Evolutionary conservation across 2,797 vertebrate genomes (phyloP).

Genomic region (Adrianichthys oophorus): DNA sequence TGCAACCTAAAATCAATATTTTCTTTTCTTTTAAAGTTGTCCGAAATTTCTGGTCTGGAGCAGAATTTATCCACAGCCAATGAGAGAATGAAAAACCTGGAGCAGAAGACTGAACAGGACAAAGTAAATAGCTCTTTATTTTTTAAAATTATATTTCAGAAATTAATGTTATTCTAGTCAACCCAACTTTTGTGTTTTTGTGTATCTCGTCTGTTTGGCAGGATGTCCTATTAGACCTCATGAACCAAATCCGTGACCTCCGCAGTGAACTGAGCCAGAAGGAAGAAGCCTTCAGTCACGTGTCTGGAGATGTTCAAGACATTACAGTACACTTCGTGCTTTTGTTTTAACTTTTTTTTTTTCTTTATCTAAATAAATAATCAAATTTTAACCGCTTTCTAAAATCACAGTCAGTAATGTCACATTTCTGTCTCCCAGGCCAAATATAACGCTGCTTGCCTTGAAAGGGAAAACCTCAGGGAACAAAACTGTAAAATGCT

Average conservation of each 20-base stretch:
- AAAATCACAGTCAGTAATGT: background rate
- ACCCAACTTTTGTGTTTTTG: background rate
- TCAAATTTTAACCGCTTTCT: background rate
- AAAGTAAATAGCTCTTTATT: slow-evolving; percentile 74
- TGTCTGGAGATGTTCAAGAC: slow-evolving; percentile 85
- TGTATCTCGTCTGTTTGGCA: slow-evolving; percentile 54
- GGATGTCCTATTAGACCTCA: slow-evolving; percentile 88
- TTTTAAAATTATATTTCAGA: background rate
- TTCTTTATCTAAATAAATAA: background rate
- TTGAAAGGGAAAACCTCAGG: slow-evolving; percentile 80
- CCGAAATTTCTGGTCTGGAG: slow-evolving; percentile 64
- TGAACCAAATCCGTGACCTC: slow-evolving; percentile 88
- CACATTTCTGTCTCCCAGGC: slow-evolving; percentile 64
- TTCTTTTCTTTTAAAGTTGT: slow-evolving; percentile 38
- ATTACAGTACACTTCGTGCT: slow-evolving; percentile 75
- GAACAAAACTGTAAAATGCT: slow-evolving; percentile 74
- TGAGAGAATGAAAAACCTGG: slow-evolving; percentile 73
- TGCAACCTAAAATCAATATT: background rate
- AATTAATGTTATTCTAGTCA: background rate
- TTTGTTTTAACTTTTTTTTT: background rate
- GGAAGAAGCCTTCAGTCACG: slow-evolving; percentile 78
- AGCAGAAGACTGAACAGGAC: slow-evolving; percentile 85
- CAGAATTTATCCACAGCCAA: slow-evolving; percentile 74
- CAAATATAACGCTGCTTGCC: slow-evolving; percentile 80
- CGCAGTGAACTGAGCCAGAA: slow-evolving; percentile 83